Conservation (phyloP, 2,888 invertebrate genomes). For the Nephrocerus scutellatus region DNA sequence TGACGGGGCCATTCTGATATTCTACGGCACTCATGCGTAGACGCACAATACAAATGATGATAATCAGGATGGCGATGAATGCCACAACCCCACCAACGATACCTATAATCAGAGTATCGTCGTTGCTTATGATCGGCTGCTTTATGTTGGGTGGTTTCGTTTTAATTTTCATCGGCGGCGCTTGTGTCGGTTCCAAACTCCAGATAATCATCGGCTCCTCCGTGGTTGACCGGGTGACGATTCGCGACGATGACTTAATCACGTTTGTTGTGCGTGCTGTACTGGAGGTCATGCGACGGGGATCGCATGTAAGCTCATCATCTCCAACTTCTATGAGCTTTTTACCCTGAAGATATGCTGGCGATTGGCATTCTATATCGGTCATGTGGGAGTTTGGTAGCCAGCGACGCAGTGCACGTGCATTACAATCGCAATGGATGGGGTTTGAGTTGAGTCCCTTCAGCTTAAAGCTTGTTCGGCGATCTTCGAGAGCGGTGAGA, state of each 20-base stretch:
- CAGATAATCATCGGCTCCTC: constrained; percentile 84
- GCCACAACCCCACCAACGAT: constrained; percentile 89
- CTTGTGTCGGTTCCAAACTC: constrained; percentile 70
- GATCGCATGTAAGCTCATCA: constrained; percentile 74
- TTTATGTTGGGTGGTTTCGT: constrained; percentile 54
- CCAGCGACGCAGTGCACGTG: constrained; percentile 73
- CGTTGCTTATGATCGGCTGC: constrained; percentile 65
- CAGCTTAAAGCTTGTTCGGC: constrained; percentile 66
- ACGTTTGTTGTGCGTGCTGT: constrained; percentile 31
- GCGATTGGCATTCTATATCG: constrained; percentile 59
- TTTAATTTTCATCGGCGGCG: constrained; percentile 54
- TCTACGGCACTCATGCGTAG: constrained; percentile 62
- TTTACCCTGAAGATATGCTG: constrained; percentile 62
- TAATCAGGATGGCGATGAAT: constrained; percentile 79
- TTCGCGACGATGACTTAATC: constrained; percentile 38
- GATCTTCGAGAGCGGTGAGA: constrained; percentile 72
- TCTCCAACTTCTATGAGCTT: constrained; percentile 70
- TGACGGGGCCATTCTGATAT: constrained; percentile 62
- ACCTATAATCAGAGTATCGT: constrained; percentile 90
- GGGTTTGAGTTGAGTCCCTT: constrained; percentile 72
- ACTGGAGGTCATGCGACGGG: constrained; percentile 50
- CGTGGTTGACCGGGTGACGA: constrained; percentile 55
- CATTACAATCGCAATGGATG: constrained; percentile 78
- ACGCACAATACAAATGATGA: constrained; percentile 82
- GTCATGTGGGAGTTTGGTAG: constrained; percentile 59